These are phyloP conservation scores for Luehdorfia chinensis DNA, from an alignment of 1,140 invertebrate species.

Conservation along the genomic window DNA sequence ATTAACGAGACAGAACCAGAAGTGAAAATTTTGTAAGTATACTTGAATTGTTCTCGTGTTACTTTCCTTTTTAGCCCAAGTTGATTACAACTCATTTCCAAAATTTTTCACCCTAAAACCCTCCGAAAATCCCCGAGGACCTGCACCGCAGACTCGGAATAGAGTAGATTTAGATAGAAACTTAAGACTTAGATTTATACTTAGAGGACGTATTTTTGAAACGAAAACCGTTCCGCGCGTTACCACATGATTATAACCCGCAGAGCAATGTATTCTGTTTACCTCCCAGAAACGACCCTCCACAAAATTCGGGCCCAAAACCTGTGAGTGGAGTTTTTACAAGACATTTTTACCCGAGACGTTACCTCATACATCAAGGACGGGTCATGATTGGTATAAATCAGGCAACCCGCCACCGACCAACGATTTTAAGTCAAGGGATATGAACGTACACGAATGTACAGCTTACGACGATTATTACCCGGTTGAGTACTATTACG, in stretches of 20 bases:
- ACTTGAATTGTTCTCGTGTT: no score
- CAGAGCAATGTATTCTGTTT: slow-evolving; percentile 21
- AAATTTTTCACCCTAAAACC: slow-evolving; percentile 14
- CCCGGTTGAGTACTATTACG: no score
- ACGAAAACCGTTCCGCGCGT: slow-evolving; percentile 23
- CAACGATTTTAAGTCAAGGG: no score
- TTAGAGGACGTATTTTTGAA: no score
- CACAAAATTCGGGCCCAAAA: slow-evolving; percentile 6
- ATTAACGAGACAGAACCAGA: no score
- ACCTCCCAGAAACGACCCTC: slow-evolving; percentile 17
- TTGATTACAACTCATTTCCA: neutral
- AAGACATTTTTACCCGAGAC: slow-evolving; percentile 17
- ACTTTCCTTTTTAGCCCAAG: slow-evolving; percentile 8
- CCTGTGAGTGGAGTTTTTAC: slow-evolving; percentile 25
- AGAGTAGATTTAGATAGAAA: neutral
- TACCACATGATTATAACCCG: slow-evolving; percentile 24
- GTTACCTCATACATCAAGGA: slow-evolving; percentile 7
- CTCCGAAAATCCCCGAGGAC: neutral
- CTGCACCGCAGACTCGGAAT: neutral
- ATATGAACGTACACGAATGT: no score
- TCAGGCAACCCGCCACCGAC: no score
- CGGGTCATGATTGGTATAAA: slow-evolving; percentile 16
- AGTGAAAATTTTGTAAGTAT: no score
- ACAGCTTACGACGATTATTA: neutral
- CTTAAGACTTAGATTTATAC: neutral